Evolutionary conservation across 2,888 invertebrate genomes (phyloP).

Genomic region (Tinea semifulvella): DNA sequence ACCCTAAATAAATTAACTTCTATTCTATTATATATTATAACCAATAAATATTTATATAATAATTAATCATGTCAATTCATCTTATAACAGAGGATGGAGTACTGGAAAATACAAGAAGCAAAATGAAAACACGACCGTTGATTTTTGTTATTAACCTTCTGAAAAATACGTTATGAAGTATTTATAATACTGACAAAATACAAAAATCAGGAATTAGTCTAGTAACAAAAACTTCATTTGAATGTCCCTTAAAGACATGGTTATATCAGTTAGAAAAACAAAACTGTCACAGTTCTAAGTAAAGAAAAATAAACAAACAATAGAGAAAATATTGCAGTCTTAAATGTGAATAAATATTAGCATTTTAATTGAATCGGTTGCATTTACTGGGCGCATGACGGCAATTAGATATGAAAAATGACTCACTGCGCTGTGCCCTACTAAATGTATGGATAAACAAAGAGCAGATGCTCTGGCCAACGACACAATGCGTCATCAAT

Average conservation of each 20-base stretch:
- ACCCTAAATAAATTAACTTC: no score
- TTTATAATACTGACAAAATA: no score
- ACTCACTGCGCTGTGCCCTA: neutral
- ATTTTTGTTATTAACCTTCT: no score
- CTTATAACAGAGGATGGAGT: no score
- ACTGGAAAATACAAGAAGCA: no score
- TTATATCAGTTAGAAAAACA: neutral
- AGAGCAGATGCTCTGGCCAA: constrained; percentile 6
- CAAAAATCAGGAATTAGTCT: no score
- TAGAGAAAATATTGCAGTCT: neutral
- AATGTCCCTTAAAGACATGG: no score
- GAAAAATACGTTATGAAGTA: no score
- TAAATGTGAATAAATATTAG: neutral
- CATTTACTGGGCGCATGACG: neutral
- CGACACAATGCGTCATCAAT: neutral
- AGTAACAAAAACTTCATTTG: no score
- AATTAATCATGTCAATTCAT: no score
- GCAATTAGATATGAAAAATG: neutral
- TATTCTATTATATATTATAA: neutral
- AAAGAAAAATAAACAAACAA: neutral
- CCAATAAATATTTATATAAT: no score
- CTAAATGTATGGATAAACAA: neutral
- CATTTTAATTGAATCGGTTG: constrained; percentile 1
- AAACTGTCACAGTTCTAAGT: neutral
- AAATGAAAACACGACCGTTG: no score